Evolutionary conservation across 2,888 invertebrate genomes (phyloP), one percentile per base, ranked within the genome.

Genomic region (Digitonthophagus gazella): DNA sequence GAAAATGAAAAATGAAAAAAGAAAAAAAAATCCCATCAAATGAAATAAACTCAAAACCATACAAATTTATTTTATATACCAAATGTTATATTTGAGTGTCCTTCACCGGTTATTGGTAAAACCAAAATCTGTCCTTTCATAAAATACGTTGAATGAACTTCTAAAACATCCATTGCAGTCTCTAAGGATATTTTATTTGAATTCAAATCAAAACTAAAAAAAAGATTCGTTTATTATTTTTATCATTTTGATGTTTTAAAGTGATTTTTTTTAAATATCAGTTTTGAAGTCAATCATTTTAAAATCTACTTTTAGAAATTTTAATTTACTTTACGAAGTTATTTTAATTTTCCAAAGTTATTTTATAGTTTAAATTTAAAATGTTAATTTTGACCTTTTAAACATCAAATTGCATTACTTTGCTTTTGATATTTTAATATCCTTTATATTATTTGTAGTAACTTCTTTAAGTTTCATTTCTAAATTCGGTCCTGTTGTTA

Each of bases 1-100:
- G n/a, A n/a, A n/a, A n/a, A n/a, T n/a, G n/a, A n/a, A n/a, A n/a
- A n/a, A n/a, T n/a, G n/a, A n/a, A n/a, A n/a, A n/a, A n/a, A n/a
- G n/a, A n/a, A n/a, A n/a, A n/a, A n/a, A n/a, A n/a, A n/a, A n/a
- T n/a, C n/a, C n/a, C n/a, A n/a, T n/a, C n/a, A n/a, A n/a, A n/a
- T n/a, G n/a, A n/a, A n/a, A n/a, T n/a, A n/a, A n/a, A n/a, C n/a
- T n/a, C n/a, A n/a, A n/a, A n/a, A n/a, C n/a, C n/a, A n/a, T n/a
- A n/a, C n/a, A n/a, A n/a, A n/a, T n/a, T n/a, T n/a, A n/a, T n/a
- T n/a, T n/a, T n/a, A 14, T 16, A n/a, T 64, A 68, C 68, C 8
- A 28, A 68, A 14, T 6, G 65, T 68, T 19, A n/a, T 16, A 16
- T 58, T 65, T 2, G 64, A 18, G 28, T 65, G 28, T n/a, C 68